Evolutionary conservation across 2,888 invertebrate species (phyloP).

Genomic region (Lithophane ornitopus): DNA sequence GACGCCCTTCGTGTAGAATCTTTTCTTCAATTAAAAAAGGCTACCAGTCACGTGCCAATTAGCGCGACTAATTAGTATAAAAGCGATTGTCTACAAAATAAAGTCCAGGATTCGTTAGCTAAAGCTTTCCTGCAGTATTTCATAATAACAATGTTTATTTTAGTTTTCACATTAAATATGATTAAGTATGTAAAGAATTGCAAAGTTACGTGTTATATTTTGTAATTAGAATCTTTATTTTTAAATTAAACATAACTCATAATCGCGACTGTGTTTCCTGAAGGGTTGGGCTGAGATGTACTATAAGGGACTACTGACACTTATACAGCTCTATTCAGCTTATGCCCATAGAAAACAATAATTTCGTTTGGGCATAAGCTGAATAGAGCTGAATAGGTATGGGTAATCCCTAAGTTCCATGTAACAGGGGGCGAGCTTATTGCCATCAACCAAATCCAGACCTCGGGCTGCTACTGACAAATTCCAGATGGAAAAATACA

Average conservation of each 20-base stretch:
- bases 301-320: too few relatives aligned
- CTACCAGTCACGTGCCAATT: constrained; percentile 24
- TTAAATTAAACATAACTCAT: neutral
- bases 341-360: too few relatives aligned
- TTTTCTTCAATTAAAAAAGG: neutral
- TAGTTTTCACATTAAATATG: too few relatives aligned
- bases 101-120: neutral
- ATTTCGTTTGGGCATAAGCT: too few relatives aligned
- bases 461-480: neutral
- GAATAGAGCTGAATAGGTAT: too few relatives aligned
- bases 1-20: neutral
- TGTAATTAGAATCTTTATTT: neutral
- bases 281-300: neutral
- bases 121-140: neutral
- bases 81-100: neutral
- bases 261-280: neutral
- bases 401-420: too few relatives aligned
- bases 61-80: neutral
- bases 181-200: neutral
- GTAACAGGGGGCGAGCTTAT: neutral
- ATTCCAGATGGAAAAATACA: neutral
- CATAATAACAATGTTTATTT: neutral
- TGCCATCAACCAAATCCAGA: neutral
- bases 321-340: too few relatives aligned
- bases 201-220: neutral